A percentile compares a stretch with the other conserved stretches of the same genome.
phyloP scores from a whole-genome alignment of 2,797 vertebrate genomes.

The Poecilia gillii region DNA sequence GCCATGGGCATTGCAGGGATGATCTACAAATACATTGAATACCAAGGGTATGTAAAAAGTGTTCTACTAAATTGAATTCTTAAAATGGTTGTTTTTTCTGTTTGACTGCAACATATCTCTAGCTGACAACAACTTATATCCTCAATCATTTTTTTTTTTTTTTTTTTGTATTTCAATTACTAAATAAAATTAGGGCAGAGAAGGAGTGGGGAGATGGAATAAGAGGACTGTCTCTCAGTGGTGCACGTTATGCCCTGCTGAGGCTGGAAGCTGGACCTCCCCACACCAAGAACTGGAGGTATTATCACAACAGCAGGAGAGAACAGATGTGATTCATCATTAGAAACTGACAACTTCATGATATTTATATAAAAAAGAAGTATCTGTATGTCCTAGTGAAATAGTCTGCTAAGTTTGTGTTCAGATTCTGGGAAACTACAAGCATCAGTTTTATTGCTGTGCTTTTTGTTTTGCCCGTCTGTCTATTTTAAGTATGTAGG shows the following conservation, averaged over 20 bases:
- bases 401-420: constrained; percentile 3
- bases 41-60: constrained; percentile 89
- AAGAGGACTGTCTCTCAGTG: constrained; percentile 93
- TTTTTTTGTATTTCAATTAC: not conserved
- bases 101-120: constrained; percentile 4
- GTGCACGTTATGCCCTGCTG: constrained; percentile 91
- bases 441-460: not conserved
- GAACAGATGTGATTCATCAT: not conserved
- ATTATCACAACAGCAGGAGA: constrained; percentile 5
- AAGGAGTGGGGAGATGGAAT: constrained; percentile 99
- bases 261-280: constrained; percentile 94
- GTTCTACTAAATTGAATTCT: not conserved
- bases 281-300: constrained; percentile 99
- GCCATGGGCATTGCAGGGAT: constrained; percentile 98
- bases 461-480: not conserved
- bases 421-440: not conserved
- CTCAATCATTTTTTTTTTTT: not conserved
- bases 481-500: not conserved
- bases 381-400: not conserved
- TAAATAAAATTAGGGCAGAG: constrained; percentile 85
- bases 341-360: not conserved
- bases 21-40: constrained; percentile 99
- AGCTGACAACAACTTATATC: not conserved
- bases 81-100: constrained; percentile 1
- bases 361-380: not conserved